These are phyloP conservation scores for Leptogaster cylindrica DNA, from an alignment of 2,888 invertebrate species.

Conservation along the genomic window DNA sequence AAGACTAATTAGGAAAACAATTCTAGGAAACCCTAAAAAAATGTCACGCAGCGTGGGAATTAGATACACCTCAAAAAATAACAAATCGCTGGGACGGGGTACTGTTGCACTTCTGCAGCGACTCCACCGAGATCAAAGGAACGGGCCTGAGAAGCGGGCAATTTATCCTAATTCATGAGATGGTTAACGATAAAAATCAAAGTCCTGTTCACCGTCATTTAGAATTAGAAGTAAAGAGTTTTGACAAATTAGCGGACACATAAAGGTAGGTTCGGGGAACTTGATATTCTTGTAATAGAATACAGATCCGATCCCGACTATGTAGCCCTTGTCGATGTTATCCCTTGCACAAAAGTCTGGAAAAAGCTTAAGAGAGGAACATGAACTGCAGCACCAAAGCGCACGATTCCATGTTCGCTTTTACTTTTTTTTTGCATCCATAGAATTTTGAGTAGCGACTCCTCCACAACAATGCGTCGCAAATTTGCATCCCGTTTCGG, in stretches of 20 bases:
- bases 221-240: constrained; percentile 37
- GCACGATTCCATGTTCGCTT: constrained; percentile 18
- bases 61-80: too few species aligned
- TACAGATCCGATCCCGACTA: constrained; percentile 37
- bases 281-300: constrained; percentile 41
- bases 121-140: too few species aligned
- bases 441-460: constrained; percentile 35
- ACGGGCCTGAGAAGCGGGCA: too few species aligned
- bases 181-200: constrained; percentile 36
- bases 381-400: constrained; percentile 36
- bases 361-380: constrained; percentile 23
- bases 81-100: too few species aligned
- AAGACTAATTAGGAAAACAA: too few species aligned
- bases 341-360: constrained; percentile 31
- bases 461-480: constrained; percentile 18
- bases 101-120: too few species aligned
- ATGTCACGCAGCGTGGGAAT: too few species aligned
- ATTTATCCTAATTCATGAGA: not conserved
- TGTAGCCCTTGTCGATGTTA: constrained; percentile 9
- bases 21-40: too few species aligned
- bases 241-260: constrained; percentile 39
- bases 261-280: constrained; percentile 30
- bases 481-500: not conserved
- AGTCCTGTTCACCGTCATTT: constrained; percentile 36
- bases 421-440: constrained; percentile 5